Conservation (phyloP, 2,113 vertebrate species). For the Vidua chalybeata region DNA sequence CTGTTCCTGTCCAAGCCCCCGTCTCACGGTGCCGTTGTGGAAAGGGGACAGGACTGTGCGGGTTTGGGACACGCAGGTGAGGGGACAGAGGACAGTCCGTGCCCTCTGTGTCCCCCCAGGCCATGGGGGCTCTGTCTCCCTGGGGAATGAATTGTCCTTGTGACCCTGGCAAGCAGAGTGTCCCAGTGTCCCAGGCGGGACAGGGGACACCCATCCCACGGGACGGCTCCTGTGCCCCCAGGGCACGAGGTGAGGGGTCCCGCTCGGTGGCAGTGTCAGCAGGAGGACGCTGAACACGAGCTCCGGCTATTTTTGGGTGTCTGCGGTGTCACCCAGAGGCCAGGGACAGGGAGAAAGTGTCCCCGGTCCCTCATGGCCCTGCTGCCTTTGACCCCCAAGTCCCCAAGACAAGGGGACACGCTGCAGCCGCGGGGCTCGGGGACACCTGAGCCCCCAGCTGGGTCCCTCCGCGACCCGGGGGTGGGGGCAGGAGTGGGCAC, state of each 20-base stretch:
- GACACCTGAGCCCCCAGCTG: fast-evolving
- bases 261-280: fast-evolving
- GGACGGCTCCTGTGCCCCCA: neutral
- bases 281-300: neutral
- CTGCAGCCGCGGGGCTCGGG: fast-evolving
- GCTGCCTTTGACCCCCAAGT: neutral
- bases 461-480: fast-evolving
- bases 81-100: neutral
- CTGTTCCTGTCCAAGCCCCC: neutral
- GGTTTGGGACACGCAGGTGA: neutral
- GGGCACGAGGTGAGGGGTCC: neutral
- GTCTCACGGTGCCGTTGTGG: fast-evolving
- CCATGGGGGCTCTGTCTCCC: neutral
- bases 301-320: constrained; percentile 27
- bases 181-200: fast-evolving
- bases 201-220: fast-evolving
- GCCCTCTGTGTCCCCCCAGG: neutral
- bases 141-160: fast-evolving
- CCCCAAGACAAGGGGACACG: fast-evolving
- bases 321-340: neutral
- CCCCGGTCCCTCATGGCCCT: neutral
- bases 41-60: neutral
- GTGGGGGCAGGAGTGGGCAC: neutral
- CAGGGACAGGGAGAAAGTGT: neutral
- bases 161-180: neutral